A percentile compares a stretch with the other conserved stretches of the same genome.
Evolutionary conservation across 2,888 invertebrate species (phyloP).

Genomic region (Heliconius erato): DNA sequence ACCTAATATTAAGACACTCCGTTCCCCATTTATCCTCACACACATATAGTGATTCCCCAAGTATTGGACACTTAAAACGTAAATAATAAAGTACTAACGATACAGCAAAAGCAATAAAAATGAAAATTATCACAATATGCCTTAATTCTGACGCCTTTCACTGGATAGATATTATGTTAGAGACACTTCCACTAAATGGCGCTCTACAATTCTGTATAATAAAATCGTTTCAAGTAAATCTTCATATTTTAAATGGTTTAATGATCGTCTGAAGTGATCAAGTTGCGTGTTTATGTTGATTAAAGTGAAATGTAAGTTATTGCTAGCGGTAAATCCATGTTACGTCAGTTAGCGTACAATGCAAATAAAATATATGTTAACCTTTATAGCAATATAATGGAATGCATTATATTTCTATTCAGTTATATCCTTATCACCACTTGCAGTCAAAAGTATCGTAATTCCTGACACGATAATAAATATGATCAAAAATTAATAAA

Average conservation of each 20-base stretch:
- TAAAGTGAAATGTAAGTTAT: conserved; percentile 47
- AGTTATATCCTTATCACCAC: too few species aligned
- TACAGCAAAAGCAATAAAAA: conserved; percentile 37
- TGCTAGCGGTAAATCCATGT: conserved; percentile 35
- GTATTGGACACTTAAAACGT: too few species aligned
- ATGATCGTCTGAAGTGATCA: conserved; percentile 48
- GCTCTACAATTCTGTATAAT: conserved; percentile 46
- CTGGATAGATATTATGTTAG: conserved; percentile 47
- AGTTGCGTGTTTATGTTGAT: conserved; percentile 51
- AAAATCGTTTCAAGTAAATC: conserved; percentile 47
- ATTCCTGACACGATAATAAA: too few species aligned
- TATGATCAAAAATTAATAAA: too few species aligned
- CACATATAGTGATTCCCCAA: too few species aligned
- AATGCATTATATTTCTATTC: too few species aligned
- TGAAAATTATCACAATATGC: conserved; percentile 43
- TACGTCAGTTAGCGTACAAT: conserved; percentile 11
- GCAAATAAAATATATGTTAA: too few species aligned
- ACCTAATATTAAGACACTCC: too few species aligned
- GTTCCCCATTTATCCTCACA: too few species aligned
- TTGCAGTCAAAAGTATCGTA: too few species aligned
- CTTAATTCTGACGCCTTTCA: conserved; percentile 50
- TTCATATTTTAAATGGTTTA: conserved; percentile 51
- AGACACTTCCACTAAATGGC: conserved; percentile 46
- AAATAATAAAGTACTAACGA: conserved; percentile 43
- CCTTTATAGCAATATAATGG: too few species aligned